Conservation (phyloP, 2,113 vertebrate species). For the Stictonetta naevosa region DNA sequence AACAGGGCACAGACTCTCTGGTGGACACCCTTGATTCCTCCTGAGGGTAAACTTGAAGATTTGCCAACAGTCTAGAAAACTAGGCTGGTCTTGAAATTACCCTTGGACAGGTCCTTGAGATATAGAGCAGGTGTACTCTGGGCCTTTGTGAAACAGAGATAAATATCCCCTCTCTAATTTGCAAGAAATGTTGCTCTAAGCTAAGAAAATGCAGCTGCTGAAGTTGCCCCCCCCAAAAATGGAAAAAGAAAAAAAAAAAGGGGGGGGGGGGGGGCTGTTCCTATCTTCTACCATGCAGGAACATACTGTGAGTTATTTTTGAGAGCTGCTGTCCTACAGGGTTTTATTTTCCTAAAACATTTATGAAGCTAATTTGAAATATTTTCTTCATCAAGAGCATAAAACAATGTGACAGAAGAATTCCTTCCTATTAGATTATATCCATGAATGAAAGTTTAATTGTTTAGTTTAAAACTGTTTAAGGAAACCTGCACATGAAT, state of each 20-base stretch:
- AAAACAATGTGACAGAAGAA: neutral
- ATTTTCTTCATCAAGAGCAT: neutral
- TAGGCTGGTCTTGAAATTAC: neutral
- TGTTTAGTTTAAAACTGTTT: conserved; percentile 52
- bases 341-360: neutral
- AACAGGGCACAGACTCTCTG: neutral
- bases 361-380: neutral
- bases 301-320: neutral
- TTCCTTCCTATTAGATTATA: conserved; percentile 15
- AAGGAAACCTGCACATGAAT: conserved; percentile 58
- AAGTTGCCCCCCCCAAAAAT: neutral
- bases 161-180: neutral
- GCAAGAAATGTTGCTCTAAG: neutral
- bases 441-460: conserved; percentile 62
- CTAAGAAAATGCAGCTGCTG: conserved; percentile 9
- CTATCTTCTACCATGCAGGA: neutral
- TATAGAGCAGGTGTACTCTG: conserved; percentile 26
- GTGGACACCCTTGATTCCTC: neutral
- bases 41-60: neutral
- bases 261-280: too few species aligned
- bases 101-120: conserved; percentile 29
- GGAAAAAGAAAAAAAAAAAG: too few species aligned
- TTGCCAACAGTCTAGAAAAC: neutral
- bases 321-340: neutral
- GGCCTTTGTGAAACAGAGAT: conserved; percentile 4